Base-by-base conservation (phyloP, 2,888 invertebrate genomes). In the Megastigmus dorsalis region DNA sequence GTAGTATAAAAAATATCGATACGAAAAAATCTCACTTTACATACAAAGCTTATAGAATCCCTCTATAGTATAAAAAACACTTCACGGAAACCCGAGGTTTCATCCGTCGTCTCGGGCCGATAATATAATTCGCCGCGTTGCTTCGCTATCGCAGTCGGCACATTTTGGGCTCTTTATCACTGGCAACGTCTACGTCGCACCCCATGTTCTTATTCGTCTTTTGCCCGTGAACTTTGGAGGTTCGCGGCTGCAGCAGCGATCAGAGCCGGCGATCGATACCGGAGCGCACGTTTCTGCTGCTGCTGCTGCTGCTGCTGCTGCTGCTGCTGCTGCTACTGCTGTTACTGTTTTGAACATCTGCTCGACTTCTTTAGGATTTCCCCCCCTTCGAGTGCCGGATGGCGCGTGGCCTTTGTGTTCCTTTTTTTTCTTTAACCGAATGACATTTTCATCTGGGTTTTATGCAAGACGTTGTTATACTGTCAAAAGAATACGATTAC, bases 171-270 rank as follows among this genome's bases (percentile, higher is more conserved):
- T 23, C 33, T 33, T 36, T 48, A 45, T 43, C 38, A 63, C 13
- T 18, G n/a, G 7, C 50, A 69, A 79, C 80, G 76, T 80, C 78
- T 26, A 81, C 80, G 75, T 80, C 80, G 72, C 80, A 78, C 72
- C 79, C 79, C 82, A 80, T 80, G 69, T 74, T 75, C 57, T 52
- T 43, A 26, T 6, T 66, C 57, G 45, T 26, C 54, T 60, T 18
- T 54, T 23, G 26, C 36, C 73, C 60, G 54, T 60, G 50, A 67
- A 69, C 50, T 74, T 63, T 2, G 3, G 10, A 26, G n/a, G 23
- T 23, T 48, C 62, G 33, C 74, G 55, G 62, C 41, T 74, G 48
- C 45, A 41, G 54, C 33, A 41, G 54, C 33, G 74, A 74, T 74
- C 63, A 30, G 62, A 13, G 45, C 28, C 43, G 28, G 10, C 63